These are phyloP conservation scores for Luidia sarsii DNA, from an alignment of 53 echinoderm and acorn worm species.

Conservation along the genomic window DNA sequence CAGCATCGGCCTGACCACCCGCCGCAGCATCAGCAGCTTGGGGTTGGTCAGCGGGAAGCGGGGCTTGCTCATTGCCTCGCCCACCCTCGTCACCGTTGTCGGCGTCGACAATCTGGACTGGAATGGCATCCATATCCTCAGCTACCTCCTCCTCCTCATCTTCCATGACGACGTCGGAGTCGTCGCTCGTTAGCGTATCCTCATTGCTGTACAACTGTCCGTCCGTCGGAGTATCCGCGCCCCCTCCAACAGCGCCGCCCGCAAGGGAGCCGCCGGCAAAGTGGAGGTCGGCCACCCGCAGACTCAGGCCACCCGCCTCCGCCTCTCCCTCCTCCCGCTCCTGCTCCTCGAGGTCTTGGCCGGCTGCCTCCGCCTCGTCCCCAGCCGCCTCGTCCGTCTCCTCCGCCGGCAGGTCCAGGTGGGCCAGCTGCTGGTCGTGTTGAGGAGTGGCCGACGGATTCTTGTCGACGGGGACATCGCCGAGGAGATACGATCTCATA, in stretches of 20 bases:
- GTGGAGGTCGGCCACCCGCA: background rate
- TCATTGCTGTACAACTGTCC: conserved; percentile 30
- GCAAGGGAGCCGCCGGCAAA: too few relatives aligned
- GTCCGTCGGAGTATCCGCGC: background rate
- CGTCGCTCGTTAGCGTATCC: conserved; percentile 59
- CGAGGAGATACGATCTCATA: conserved; percentile 91
- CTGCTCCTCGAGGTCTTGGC: conserved; percentile 13
- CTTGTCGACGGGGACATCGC: conserved; percentile 72
- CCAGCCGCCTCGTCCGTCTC: background rate
- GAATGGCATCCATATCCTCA: conserved; percentile 33
- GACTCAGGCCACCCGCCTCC: too few relatives aligned
- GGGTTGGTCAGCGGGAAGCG: conserved; percentile 7
- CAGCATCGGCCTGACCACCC: conserved; percentile 35
- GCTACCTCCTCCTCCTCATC: conserved; percentile 47
- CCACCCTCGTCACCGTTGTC: conserved; percentile 5
- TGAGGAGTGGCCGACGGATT: conserved; percentile 33
- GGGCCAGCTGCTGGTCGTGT: conserved; percentile 32
- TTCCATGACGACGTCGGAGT: conserved; percentile 68
- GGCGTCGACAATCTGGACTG: conserved; percentile 26
- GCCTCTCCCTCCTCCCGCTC: conserved; percentile 21
- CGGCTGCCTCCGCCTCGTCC: conserved; percentile 6
- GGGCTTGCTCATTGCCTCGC: conserved; percentile 1
- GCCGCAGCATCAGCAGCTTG: conserved; percentile 16
- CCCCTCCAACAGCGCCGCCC: background rate
- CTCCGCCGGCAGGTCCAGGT: conserved; percentile 26